A percentile compares a stretch with the other conserved stretches of the same genome.
phyloP scores from a whole-genome alignment of 2,888 invertebrate species.

The Anthoptus insignis region DNA sequence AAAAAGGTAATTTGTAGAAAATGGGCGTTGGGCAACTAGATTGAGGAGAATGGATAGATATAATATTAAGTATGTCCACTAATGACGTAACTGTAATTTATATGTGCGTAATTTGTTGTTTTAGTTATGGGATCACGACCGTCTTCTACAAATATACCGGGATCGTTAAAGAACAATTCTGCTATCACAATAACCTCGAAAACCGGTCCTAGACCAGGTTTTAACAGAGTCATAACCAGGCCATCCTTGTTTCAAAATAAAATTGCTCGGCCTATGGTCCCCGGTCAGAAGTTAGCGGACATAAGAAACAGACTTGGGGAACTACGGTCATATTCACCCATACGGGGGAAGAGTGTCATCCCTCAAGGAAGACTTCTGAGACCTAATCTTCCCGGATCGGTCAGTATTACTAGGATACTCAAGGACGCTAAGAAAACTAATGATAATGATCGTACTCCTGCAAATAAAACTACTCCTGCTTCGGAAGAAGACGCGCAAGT shows the following conservation, averaged over 20 bases:
- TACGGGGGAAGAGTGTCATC: constrained; percentile 69
- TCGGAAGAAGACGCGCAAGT: constrained; percentile 78
- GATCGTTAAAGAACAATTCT: constrained; percentile 87
- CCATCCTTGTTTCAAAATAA: constrained; percentile 69
- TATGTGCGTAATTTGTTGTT: constrained; percentile 43
- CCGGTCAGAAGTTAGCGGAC: constrained; percentile 78
- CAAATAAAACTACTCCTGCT: constrained; percentile 60
- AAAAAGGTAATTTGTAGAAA: too few relatives aligned
- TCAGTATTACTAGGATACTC: constrained; percentile 79
- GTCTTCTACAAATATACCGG: constrained; percentile 71
- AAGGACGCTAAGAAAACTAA: constrained; percentile 66
- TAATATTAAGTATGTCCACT: too few relatives aligned
- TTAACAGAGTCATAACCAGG: constrained; percentile 70
- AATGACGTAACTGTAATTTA: constrained; percentile 3
- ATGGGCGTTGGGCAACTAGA: too few relatives aligned
- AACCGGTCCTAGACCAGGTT: constrained; percentile 69
- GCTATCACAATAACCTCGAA: constrained; percentile 88
- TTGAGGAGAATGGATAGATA: too few relatives aligned
- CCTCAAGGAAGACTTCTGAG: constrained; percentile 65
- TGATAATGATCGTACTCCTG: constrained; percentile 57
- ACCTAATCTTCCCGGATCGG: constrained; percentile 73
- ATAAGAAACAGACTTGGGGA: constrained; percentile 74
- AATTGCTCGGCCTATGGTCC: constrained; percentile 67
- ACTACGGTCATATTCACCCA: constrained; percentile 64
- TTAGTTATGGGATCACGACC: constrained; percentile 76